A percentile compares a stretch with the other conserved stretches of the same genome.
Evolutionary conservation across 2,888 invertebrate species (phyloP).

Genomic region (Cerastis leucographa): DNA sequence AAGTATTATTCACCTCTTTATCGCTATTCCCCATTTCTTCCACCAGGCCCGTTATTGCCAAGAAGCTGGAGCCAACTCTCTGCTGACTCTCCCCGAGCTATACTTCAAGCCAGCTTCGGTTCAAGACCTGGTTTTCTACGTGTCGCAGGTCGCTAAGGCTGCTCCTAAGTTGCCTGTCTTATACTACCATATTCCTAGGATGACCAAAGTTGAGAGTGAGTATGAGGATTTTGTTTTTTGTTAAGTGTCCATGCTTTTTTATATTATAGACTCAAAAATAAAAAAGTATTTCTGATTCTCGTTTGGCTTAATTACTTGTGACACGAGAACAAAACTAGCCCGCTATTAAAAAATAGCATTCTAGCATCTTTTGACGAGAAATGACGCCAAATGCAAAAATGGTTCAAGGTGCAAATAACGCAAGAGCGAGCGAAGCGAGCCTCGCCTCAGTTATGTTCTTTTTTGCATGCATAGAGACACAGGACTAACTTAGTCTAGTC

Average conservation of each 20-base stretch:
- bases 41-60: constrained; percentile 93
- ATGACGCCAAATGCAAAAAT: too few relatives aligned
- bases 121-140: constrained; percentile 92
- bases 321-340: too few relatives aligned
- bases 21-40: background rate
- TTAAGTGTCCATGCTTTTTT: background rate
- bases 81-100: constrained; percentile 94
- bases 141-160: constrained; percentile 92
- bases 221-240: background rate
- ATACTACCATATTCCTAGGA: constrained; percentile 95
- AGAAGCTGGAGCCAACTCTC: constrained; percentile 91
- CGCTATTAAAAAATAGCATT: too few relatives aligned
- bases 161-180: constrained; percentile 94
- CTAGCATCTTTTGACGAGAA: too few relatives aligned
- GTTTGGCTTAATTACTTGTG: too few relatives aligned
- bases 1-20: background rate
- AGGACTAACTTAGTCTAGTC: too few relatives aligned
- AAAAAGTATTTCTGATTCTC: too few relatives aligned
- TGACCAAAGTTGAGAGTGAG: constrained; percentile 93
- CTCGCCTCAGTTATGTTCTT: too few relatives aligned
- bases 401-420: too few relatives aligned
- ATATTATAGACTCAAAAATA: too few relatives aligned
- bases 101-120: constrained; percentile 93
- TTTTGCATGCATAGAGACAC: too few relatives aligned
- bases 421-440: too few relatives aligned